Evolutionary conservation across 1,140 invertebrate species (phyloP).

Genomic region (Drosophila pseudoananassae): DNA sequence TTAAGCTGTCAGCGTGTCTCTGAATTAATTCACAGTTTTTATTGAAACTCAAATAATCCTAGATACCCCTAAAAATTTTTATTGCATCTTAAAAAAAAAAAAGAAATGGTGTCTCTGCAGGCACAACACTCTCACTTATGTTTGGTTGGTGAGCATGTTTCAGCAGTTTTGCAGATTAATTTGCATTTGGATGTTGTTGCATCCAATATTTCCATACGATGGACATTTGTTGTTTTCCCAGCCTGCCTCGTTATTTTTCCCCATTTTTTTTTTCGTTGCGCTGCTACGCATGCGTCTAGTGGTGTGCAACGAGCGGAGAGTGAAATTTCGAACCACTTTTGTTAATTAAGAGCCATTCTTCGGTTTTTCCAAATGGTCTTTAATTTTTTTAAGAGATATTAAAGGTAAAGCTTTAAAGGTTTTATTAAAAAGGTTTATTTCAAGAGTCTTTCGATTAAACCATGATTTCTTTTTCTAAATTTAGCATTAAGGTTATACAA

Average conservation of each 20-base stretch:
- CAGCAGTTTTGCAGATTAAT: slow-evolving; percentile 41
- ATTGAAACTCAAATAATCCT: no score
- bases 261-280: slow-evolving; percentile 1
- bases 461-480: no score
- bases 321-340: slow-evolving; percentile 70
- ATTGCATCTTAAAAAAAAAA: no score
- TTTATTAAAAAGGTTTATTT: no score
- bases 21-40: no score
- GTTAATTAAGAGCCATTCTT: slow-evolving; percentile 80
- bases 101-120: not conserved
- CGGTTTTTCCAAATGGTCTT: slow-evolving; percentile 32
- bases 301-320: slow-evolving; percentile 56
- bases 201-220: slow-evolving; percentile 61
- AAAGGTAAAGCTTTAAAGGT: no score
- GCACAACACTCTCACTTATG: slow-evolving; percentile 58
- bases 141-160: slow-evolving; percentile 42
- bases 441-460: no score
- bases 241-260: slow-evolving; percentile 2
- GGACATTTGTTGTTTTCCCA: slow-evolving; percentile 23
- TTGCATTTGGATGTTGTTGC: slow-evolving; percentile 64
- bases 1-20: no score
- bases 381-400: not conserved
- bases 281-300: slow-evolving; percentile 12
- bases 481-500: not conserved
- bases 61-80: no score